Conservation (phyloP, 2,888 invertebrate species). For the Caenorhabditis sulstoni region DNA sequence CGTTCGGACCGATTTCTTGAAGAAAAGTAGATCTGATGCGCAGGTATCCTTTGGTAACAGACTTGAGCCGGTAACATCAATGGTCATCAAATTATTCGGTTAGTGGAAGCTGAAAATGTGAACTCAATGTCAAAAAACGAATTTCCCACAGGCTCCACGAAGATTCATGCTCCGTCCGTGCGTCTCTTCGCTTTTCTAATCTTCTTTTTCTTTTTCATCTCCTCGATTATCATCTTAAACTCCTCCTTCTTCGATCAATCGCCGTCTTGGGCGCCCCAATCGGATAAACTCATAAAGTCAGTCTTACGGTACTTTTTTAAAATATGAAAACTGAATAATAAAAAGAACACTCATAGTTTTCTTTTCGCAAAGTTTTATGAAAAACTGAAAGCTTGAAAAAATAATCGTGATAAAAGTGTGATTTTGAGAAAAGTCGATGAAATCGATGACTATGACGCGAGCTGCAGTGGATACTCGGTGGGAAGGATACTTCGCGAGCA, state of each 20-base stretch:
- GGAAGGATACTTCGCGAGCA: conserved; percentile 56
- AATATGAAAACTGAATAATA: neutral
- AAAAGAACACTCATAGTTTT: neutral
- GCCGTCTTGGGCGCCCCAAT: conserved; percentile 10
- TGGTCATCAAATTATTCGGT: conserved; percentile 29
- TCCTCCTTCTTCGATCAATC: conserved; percentile 20
- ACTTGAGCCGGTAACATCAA: conserved; percentile 20
- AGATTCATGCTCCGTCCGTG: conserved; percentile 2
- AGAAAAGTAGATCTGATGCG: conserved; percentile 26
- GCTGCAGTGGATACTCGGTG: conserved; percentile 81
- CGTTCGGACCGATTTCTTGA: neutral
- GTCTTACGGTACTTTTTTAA: neutral
- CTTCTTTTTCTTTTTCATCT: conserved; percentile 10
- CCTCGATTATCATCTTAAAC: conserved; percentile 27
- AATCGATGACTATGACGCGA: conserved; percentile 91
- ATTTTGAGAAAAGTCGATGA: conserved; percentile 41
- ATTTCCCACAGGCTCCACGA: conserved; percentile 6
- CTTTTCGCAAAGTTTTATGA: neutral
- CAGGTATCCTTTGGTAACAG: neutral
- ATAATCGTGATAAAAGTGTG: too few species aligned
- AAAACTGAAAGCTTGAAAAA: neutral
- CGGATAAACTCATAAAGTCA: conserved; percentile 13
- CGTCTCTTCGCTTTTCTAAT: conserved; percentile 27
- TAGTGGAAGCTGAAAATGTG: neutral
- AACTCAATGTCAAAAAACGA: neutral